Evolutionary conservation across 2,888 invertebrate genomes (phyloP).

Genomic region (Ophion ellenae): DNA sequence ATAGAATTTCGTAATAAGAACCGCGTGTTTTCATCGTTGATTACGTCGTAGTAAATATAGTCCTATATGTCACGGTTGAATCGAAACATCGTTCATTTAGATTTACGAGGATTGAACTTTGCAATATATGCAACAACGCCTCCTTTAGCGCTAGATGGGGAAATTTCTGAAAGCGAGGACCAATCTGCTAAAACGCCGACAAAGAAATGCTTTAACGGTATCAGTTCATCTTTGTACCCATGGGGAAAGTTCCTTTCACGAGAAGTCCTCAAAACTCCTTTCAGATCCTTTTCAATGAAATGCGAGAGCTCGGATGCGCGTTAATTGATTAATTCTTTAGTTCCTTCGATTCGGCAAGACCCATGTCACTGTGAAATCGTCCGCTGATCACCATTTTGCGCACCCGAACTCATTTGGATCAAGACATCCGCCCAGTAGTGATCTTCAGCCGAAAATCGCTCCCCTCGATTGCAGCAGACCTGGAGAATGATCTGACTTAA

Average conservation of each 20-base stretch:
- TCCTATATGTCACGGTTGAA: neutral
- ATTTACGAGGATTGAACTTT: neutral
- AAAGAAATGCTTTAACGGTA: neutral
- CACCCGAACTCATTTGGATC: too few species aligned
- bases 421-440: too few species aligned
- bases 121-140: neutral
- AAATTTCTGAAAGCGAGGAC: conserved; percentile 1
- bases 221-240: neutral
- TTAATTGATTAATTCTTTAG: neutral
- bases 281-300: conserved; percentile 4
- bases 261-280: conserved; percentile 17
- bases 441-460: too few species aligned
- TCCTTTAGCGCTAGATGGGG: neutral
- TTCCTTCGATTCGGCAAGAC: neutral
- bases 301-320: too few species aligned
- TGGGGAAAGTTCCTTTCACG: neutral
- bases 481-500: too few species aligned
- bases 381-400: neutral
- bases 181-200: neutral
- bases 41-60: neutral
- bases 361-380: neutral
- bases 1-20: too few species aligned
- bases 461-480: too few species aligned
- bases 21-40: too few species aligned
- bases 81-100: neutral